Base-by-base conservation (phyloP, 2,888 invertebrate genomes). In the Cheilosia urbana region DNA sequence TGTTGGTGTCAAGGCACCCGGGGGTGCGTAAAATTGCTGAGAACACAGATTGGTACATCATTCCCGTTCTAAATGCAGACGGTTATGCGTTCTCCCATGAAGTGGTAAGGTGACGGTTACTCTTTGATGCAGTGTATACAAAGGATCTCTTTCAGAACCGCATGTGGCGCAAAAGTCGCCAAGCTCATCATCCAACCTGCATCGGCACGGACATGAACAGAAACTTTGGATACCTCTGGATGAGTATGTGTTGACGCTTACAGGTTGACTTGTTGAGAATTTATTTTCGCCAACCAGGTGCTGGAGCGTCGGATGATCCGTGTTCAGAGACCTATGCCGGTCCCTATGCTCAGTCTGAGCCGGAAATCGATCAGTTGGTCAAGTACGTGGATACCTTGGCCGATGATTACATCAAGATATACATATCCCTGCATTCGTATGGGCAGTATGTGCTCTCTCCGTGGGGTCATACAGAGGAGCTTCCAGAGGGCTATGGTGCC, bases 51-150 rank as follows among this genome's bases (percentile, higher is more conserved):
- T 96, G 96, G 96, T 95, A 96, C 89, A 93, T 96, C 65, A 93
- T 96, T 80, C 96, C 96, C 0, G 94, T 95, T 2, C 90, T 94
- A 2, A 96, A 96, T 90, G 95, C 95, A 24, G 96, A 96, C 92
- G 96, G 96, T 6, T 96, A 95, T 89, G 93, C 89, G 2, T 95
- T 94, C 89, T 94, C 95, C 0, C 95, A 95, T 88, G 93, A 93
- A 21, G 91, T 90, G 80, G 95, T 96, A 92, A 93, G 94, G 93
- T 62, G 0, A n/a, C 60, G 57, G 4, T 15, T 24, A 4, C 5
- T 5, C 9, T 13, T 0, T 1, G 15, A 13, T 2, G 21, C 19
- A 0, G 21, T 1, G 2, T 45, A 2, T 11, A 0, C 47, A n/a
- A 9, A 93, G 15, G 5, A 19, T 11, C 17, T 4, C 17, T 17